These are phyloP conservation scores for Pseudopodoces humilis DNA, from an alignment of 2,113 vertebrate genomes.

Conservation along the genomic window DNA sequence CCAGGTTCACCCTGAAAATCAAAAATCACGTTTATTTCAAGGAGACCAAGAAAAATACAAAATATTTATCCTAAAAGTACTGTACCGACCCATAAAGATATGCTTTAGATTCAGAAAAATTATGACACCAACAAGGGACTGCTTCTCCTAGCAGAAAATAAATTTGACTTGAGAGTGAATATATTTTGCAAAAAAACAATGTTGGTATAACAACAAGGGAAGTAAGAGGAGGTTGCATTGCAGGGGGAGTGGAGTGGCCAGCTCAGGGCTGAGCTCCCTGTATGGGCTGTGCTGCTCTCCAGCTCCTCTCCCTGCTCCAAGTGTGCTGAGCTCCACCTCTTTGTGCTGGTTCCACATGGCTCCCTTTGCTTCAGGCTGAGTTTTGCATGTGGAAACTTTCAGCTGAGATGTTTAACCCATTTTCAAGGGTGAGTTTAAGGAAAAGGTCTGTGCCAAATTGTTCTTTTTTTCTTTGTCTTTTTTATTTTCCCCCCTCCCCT, in stretches of 20 bases:
- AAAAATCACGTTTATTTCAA: background rate
- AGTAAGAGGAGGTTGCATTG: rapidly evolving
- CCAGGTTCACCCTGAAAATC: constrained; percentile 84
- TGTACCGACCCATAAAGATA: background rate
- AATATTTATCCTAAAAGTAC: background rate
- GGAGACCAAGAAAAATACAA: background rate
- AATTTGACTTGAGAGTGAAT: background rate
- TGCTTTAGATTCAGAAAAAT: background rate
- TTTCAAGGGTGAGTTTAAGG: background rate
- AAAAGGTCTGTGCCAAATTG: background rate
- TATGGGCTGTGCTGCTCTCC: background rate
- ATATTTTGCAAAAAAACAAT: background rate
- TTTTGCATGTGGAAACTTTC: background rate
- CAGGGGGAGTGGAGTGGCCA: background rate
- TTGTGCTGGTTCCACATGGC: background rate
- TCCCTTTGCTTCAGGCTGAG: constrained; percentile 12
- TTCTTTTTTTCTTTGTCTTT: background rate
- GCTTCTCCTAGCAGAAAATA: background rate
- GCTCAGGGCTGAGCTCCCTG: rapidly evolving
- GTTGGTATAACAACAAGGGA: background rate
- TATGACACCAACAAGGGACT: background rate
- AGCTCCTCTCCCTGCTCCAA: rapidly evolving
- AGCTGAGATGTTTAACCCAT: background rate
- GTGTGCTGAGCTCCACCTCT: background rate
- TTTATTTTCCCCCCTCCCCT: rapidly evolving